phyloP scores from a whole-genome alignment of 1,140 invertebrate genomes.

The Drosophila tani region DNA sequence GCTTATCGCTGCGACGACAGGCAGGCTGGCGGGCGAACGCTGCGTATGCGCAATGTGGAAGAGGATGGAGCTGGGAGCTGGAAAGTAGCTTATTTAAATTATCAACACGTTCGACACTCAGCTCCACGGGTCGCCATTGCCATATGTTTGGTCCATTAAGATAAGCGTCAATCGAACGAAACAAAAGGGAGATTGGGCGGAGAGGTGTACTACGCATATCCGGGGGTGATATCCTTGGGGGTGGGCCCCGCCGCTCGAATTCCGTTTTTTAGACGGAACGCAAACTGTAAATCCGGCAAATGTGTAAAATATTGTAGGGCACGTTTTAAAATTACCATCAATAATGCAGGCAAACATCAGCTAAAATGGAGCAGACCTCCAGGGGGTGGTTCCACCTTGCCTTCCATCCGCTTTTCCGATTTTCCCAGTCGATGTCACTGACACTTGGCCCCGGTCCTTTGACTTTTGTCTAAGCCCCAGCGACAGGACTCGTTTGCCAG shows the following conservation, averaged over 20 bases:
- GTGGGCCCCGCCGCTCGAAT: conserved; percentile 5
- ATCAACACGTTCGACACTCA: conserved; percentile 69
- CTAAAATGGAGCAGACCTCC: conserved; percentile 1
- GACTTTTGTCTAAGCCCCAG: conserved; percentile 70
- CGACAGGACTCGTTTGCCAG: conserved; percentile 65
- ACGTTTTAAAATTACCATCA: conserved; percentile 84
- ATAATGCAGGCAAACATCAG: conserved; percentile 63
- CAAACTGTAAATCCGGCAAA: conserved; percentile 81
- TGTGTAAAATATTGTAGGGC: conserved; percentile 80
- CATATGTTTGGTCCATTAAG: conserved; percentile 84
- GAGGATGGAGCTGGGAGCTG: conserved; percentile 27
- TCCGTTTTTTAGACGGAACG: conserved; percentile 34
- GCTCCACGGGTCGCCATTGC: conserved; percentile 26
- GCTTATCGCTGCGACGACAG: conserved; percentile 74
- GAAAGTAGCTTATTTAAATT: conserved; percentile 84
- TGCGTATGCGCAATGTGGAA: conserved; percentile 74
- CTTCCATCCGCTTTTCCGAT: conserved; percentile 9
- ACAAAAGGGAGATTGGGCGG: conserved; percentile 51
- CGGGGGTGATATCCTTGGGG: not conserved
- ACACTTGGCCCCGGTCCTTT: conserved; percentile 61
- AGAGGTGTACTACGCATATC: conserved; percentile 13
- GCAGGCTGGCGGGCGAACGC: conserved; percentile 54
- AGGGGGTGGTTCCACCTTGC: conserved; percentile 41
- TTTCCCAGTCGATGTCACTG: conserved; percentile 60
- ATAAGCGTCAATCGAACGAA: conserved; percentile 81